Percentiles rank a stretch among this genome's conserved stretches.
These are phyloP conservation scores for Gila robusta DNA, from an alignment of 2,797 vertebrate species.

Conservation along the genomic window DNA sequence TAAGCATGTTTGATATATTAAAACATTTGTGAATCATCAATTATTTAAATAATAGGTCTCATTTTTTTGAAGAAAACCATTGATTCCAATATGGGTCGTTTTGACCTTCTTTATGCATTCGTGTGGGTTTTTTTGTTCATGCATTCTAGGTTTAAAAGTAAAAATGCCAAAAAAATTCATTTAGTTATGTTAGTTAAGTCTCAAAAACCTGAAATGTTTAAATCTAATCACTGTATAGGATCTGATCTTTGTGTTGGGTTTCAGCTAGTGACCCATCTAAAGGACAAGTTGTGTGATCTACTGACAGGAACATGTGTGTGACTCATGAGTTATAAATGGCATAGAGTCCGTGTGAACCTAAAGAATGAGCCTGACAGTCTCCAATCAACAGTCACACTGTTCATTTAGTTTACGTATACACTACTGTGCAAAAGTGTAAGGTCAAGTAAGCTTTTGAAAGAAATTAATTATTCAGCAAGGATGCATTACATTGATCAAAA, in stretches of 20 bases:
- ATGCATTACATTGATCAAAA: not conserved
- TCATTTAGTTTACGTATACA: not conserved
- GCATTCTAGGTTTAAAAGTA: no score
- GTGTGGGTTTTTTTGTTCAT: no score
- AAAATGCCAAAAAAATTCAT: no score
- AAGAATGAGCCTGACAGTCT: not conserved
- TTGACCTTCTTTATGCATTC: no score
- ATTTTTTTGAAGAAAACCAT: no score
- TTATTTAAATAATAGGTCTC: no score
- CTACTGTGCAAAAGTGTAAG: not conserved
- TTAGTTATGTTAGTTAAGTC: slow-evolving; percentile 25
- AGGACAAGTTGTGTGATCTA: not conserved
- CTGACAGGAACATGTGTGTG: slow-evolving; percentile 5
- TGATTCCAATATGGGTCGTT: no score
- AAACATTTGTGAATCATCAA: no score
- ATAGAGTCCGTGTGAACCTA: not conserved
- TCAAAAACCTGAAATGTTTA: not conserved
- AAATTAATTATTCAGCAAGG: not conserved
- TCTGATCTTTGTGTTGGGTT: not conserved
- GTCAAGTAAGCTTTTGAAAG: not conserved
- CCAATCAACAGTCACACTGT: not conserved
- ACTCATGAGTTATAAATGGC: slow-evolving; percentile 28
- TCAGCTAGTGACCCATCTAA: not conserved
- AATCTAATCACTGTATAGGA: not conserved
- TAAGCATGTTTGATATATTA: no score